Conservation (phyloP, 2,113 vertebrate genomes). For the Candoia aspera region DNA sequence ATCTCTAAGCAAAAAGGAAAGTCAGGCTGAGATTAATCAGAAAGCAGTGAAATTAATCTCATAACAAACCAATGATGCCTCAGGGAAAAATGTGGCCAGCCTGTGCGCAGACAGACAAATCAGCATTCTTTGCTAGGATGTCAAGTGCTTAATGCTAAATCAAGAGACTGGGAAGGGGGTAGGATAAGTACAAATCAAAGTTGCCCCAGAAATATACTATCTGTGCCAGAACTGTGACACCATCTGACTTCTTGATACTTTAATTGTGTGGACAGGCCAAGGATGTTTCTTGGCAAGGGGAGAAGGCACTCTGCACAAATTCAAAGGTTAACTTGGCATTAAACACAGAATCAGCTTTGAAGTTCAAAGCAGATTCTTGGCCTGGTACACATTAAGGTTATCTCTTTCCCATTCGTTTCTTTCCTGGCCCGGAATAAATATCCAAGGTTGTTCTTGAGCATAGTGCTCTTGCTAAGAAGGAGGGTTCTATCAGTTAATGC, state of each 20-base stretch:
- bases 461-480: not conserved
- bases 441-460: not conserved
- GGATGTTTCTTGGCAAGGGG: not conserved
- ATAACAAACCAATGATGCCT: not conserved
- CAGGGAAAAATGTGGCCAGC: not conserved
- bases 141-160: slow-evolving; percentile 2
- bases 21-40: slow-evolving; percentile 8
- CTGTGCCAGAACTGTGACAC: not conserved
- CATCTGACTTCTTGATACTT: not conserved
- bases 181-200: not conserved
- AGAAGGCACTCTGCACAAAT: not conserved
- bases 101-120: not conserved
- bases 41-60: slow-evolving; percentile 14
- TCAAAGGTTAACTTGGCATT: not conserved
- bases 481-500: slow-evolving; percentile 20
- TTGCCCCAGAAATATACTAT: not conserved
- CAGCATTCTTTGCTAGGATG: not conserved
- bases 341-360: not conserved
- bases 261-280: not conserved
- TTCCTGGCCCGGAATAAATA: not conserved
- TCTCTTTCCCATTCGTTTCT: not conserved
- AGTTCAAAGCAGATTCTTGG: not conserved
- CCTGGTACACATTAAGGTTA: not conserved
- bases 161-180: not conserved
- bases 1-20: slow-evolving; percentile 17